Evolutionary conservation across 2,113 vertebrate genomes (phyloP).

Genomic region (Trochalopteron elliotii): DNA sequence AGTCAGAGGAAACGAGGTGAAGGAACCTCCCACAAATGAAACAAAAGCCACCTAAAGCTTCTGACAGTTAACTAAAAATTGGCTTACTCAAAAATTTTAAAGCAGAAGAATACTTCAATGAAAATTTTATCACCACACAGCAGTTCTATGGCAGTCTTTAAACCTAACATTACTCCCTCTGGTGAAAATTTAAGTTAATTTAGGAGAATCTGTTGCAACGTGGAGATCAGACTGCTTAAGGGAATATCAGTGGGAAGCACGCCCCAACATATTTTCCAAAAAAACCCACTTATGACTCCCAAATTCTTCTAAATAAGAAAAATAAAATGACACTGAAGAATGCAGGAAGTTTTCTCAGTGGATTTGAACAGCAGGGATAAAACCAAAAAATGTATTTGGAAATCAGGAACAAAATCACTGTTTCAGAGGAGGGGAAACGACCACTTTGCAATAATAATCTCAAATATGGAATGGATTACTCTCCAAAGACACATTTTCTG

Average conservation of each 20-base stretch:
- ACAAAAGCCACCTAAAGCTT: background rate
- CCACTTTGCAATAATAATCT: background rate
- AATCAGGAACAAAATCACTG: background rate
- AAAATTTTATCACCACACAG: background rate
- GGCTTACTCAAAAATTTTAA: background rate
- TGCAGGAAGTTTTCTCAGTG: background rate
- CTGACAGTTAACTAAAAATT: background rate
- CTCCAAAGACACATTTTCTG: background rate
- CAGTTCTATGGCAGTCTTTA: background rate
- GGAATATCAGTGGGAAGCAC: background rate
- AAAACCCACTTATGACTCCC: background rate
- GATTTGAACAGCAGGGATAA: background rate
- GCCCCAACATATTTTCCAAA: background rate
- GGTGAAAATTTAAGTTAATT: background rate
- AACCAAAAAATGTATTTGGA: background rate
- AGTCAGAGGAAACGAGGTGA: background rate
- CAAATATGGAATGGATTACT: background rate
- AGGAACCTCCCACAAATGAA: background rate
- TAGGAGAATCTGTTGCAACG: background rate
- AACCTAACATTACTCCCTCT: background rate
- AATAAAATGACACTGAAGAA: background rate
- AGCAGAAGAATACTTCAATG: background rate
- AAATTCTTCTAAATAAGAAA: background rate
- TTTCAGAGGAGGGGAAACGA: background rate
- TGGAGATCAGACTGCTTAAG: background rate